Evolutionary conservation across 2,888 invertebrate species (phyloP), one percentile per base, ranked within the genome.

Genomic region (Toxonevra muliebris): DNA sequence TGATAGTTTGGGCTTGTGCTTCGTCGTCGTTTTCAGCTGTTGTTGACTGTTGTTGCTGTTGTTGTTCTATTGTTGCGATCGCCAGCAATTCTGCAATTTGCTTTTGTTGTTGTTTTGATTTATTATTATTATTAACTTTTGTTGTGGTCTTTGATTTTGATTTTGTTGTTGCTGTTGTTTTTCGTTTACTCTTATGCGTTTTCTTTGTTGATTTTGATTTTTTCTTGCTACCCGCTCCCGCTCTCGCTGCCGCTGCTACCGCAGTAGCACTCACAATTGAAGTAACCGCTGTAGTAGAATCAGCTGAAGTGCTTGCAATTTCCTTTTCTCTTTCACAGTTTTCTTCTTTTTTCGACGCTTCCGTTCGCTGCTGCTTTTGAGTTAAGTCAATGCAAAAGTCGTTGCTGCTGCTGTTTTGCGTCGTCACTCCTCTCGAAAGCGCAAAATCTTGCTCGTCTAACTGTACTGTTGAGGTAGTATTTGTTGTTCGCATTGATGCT

Each of bases 71-170:
- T 15, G 19, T 19, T 20, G n/a, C 2, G 41, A 53, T n/a, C 62
- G 55, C 61, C 54, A 74, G 76, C 71, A 77, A 78, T 66, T 79
- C 79, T 72, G 79, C 81, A 64, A 80, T 79, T 58, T 82, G 82
- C 20, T 75, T 77, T 69, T 80, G 45, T 15, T 45, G 19, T 10
- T 11, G 62, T 41, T 62, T 57, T 45, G 42, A 17, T 15, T 13
- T 15, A 43, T 65, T 30, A 1, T 61, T 20, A 5, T 13, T 20
- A 8, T 19, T 19, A 10, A 43, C n/a, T 1, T 43, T 10, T 30
- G 59, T 10, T 10, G 15, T 40, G 3, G 59, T 53, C 57, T 30
- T 10, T 30, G 17, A 15, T 10, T 30, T 53, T 17, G 42, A 13
- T n/a, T 61, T 63, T 10, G 50, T 19, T 45, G 60, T 59, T 40